Evolutionary conservation across 2,888 invertebrate species (phyloP).

Genomic region (Oscheius myriophilus): DNA sequence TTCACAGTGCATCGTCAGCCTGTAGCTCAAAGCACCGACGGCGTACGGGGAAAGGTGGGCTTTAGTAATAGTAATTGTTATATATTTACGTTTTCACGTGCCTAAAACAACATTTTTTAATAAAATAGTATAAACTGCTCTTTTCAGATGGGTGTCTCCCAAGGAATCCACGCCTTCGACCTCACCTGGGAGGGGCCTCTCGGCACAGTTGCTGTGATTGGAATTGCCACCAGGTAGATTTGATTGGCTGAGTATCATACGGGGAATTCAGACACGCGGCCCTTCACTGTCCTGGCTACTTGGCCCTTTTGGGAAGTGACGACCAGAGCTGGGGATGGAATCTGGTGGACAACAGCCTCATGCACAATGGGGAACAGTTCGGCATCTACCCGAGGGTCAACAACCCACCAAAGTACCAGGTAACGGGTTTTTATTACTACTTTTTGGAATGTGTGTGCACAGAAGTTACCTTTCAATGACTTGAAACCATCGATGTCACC

Average conservation of each 20-base stretch:
- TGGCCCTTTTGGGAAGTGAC: conserved; percentile 91
- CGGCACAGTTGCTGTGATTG: conserved; percentile 96
- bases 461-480: too few species aligned
- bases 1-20: conserved; percentile 97
- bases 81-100: too few species aligned
- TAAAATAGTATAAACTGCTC: conserved; percentile 76
- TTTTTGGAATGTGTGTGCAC: too few species aligned
- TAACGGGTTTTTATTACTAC: conserved; percentile 72
- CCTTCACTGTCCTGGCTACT: conserved; percentile 92
- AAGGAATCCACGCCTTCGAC: conserved; percentile 65
- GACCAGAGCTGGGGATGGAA: conserved; percentile 99
- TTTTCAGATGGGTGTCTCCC: conserved; percentile 47
- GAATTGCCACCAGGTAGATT: conserved; percentile 85
- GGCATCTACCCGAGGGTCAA: conserved; percentile 74
- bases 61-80: too few species aligned
- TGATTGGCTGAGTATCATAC: background rate
- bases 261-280: conserved; percentile 79
- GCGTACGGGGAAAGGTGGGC: conserved; percentile 81
- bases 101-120: too few species aligned
- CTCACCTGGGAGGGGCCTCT: conserved; percentile 80
- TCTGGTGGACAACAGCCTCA: conserved; percentile 92
- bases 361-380: conserved; percentile 86
- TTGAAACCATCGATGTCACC: too few species aligned
- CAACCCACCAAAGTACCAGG: conserved; percentile 89
- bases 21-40: conserved; percentile 97